Base-by-base conservation (phyloP, 2,797 vertebrate genomes). In the Geotrypetes seraphini region DNA sequence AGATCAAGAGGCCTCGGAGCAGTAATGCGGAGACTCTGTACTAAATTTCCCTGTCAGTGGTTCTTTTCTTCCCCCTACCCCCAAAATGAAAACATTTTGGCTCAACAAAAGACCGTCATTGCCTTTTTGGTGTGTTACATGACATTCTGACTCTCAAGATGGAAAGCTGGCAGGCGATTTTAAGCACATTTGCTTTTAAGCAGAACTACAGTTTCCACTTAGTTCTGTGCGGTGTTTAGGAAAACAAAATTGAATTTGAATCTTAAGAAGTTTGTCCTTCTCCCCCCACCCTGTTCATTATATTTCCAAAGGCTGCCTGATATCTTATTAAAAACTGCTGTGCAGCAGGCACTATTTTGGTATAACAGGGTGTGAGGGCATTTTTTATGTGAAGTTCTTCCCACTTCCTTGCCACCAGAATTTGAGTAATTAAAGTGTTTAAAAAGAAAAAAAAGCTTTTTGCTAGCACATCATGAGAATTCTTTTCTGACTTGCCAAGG, bases 1-100 rank as follows among this genome's bases (percentile, higher is more conserved):
- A 99, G 83, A 99, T 99, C 76, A 98, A 96, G 84, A 88, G 89
- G 83, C 95, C 96, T 62, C 84, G 92, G 47, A 98, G 92, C 88
- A 94, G 94, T 84, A 98, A 99, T 30, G 73, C 87, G 7, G 95
- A 99, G 31, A 93, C 95, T 25, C 82, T 91, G 43, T 91, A 90
- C 68, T 89, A 81, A 80, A 64, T 7, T n/a, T 8, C n/a, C n/a
- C n/a, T n/a, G 59, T 69, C 63, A 52, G 54, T 50, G 33, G 56
- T 9, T 25, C 22, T 26, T n/a, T 15, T 3, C 6, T 19, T 19
- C 19, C 14, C 6, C 28, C 28, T 22, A 13, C 22, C 24, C 27
- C 28, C 63, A 73, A 74, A 79, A 67, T 69, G 61, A 69, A 73
- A 73, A 76, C 75, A 79, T 64, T 80, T 52, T 75, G 66, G 76